These are phyloP conservation scores for Xestia c-nigrum DNA, from an alignment of 2,888 invertebrate genomes.

Conservation along the genomic window DNA sequence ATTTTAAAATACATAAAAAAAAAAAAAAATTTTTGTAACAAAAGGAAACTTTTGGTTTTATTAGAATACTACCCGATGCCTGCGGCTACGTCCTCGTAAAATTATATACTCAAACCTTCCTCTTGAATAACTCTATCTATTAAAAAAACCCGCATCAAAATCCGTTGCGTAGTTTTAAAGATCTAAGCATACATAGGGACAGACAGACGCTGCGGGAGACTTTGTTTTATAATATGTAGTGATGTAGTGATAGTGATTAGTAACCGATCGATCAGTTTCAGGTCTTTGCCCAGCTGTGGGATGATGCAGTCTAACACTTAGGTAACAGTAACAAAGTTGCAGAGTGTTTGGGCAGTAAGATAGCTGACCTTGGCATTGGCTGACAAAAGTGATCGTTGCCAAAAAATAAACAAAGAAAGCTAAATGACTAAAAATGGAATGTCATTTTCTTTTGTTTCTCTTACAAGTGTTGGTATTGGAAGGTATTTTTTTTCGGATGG, in stretches of 20 bases:
- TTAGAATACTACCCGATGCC: neutral
- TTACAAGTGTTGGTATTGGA: neutral
- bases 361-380: neutral
- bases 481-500: neutral
- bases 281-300: neutral
- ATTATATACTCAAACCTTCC: too few species aligned
- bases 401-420: conserved; percentile 42
- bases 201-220: too few species aligned
- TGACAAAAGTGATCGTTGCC: conserved; percentile 19
- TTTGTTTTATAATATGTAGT: too few species aligned
- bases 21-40: neutral
- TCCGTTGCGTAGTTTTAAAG: too few species aligned
- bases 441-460: conserved; percentile 1
- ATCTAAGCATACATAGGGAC: too few species aligned
- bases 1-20: neutral
- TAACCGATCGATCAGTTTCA: rapidly evolving
- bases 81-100: too few species aligned
- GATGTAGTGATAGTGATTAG: too few species aligned
- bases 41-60: neutral
- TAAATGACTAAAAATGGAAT: conserved; percentile 16
- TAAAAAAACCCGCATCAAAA: too few species aligned
- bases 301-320: neutral
- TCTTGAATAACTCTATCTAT: too few species aligned
- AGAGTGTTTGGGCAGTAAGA: neutral
- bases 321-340: neutral